These are phyloP conservation scores for Phenganax marumi DNA, from an alignment of 92 coral and sea anemone species.

Conservation along the genomic window DNA sequence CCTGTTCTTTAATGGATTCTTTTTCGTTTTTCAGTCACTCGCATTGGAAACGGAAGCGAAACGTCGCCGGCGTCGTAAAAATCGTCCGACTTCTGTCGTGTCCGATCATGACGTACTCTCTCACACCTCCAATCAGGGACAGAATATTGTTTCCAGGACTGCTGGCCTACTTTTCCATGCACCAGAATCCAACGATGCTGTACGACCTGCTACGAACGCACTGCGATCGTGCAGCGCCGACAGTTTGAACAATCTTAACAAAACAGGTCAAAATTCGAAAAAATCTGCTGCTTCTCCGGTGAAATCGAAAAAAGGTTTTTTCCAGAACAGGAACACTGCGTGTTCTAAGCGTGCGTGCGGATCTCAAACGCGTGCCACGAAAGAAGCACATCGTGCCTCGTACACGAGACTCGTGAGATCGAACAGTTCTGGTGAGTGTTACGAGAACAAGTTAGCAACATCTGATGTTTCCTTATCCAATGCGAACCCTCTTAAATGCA, in stretches of 20 bases:
- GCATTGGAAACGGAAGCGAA: slow-evolving; percentile 6
- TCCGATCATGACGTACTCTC: neutral
- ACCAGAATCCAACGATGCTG: slow-evolving; percentile 61
- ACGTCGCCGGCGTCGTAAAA: slow-evolving; percentile 29
- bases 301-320: slow-evolving; percentile 1
- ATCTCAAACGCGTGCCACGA: slow-evolving; percentile 1
- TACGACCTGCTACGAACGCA: slow-evolving; percentile 6
- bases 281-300: slow-evolving; percentile 20
- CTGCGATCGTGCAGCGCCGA: slow-evolving; percentile 20
- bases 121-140: neutral
- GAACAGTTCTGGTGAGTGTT: slow-evolving; percentile 23
- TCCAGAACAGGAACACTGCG: neutral
- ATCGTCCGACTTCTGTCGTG: slow-evolving; percentile 8
- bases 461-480: slow-evolving; percentile 2
- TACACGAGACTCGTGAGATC: slow-evolving; percentile 13
- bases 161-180: slow-evolving; percentile 89
- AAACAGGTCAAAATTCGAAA: neutral
- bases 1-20: no score
- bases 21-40: slow-evolving; percentile 4
- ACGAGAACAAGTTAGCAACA: neutral
- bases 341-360: neutral
- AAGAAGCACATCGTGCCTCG: neutral
- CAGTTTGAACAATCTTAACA: neutral
- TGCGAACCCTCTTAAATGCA: neutral
- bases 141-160: slow-evolving; percentile 69